These are phyloP conservation scores for Theretra japonica DNA, from an alignment of 2,888 invertebrate genomes.

Conservation along the genomic window DNA sequence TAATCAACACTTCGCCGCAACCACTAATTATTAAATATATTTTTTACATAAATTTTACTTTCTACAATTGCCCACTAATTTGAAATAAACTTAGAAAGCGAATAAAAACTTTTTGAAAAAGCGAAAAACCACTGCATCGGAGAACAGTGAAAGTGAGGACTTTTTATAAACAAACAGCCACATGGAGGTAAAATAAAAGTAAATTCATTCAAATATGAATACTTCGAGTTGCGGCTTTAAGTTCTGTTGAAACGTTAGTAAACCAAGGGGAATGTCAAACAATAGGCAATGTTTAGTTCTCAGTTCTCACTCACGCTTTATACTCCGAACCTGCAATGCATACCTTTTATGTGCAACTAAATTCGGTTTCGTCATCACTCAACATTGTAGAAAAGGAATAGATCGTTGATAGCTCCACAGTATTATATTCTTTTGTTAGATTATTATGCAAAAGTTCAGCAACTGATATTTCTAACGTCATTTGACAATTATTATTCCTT, in stretches of 20 bases:
- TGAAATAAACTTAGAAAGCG: conserved; percentile 24
- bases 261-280: background rate
- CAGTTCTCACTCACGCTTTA: background rate
- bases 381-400: background rate
- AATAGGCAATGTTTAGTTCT: background rate
- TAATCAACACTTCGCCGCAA: background rate
- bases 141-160: conserved; percentile 22
- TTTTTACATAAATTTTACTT: conserved; percentile 13
- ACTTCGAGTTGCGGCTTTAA: background rate
- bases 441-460: too few species aligned
- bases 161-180: conserved; percentile 11
- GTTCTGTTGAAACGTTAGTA: background rate
- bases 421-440: too few species aligned
- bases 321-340: background rate
- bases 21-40: conserved; percentile 11
- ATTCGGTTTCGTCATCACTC: background rate
- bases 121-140: background rate
- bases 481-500: too few species aligned
- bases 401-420: background rate
- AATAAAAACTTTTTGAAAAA: conserved; percentile 19
- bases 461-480: too few species aligned
- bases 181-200: background rate
- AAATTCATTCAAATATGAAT: background rate
- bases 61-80: conserved; percentile 26
- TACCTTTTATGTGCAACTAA: background rate